Conservation (phyloP, 2,797 vertebrate species). For the Xyrichtys novacula region DNA sequence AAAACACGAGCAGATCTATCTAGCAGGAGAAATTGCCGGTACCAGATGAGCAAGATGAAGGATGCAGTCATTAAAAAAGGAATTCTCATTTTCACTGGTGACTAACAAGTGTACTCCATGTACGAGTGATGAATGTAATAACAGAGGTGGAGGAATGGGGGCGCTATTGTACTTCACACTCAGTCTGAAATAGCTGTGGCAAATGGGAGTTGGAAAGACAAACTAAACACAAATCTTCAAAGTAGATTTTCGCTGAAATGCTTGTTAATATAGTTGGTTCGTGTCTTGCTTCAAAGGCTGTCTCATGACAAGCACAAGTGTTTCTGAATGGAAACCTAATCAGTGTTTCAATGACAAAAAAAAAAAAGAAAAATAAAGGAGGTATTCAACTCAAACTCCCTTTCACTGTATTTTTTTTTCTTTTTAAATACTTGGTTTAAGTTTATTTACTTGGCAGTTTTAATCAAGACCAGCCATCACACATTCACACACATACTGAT, state of each 20-base stretch:
- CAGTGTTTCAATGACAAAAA: neutral
- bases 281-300: neutral
- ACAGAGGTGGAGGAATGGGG: slow-evolving; percentile 48
- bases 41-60: neutral
- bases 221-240: slow-evolving; percentile 19
- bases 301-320: slow-evolving; percentile 6
- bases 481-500: neutral
- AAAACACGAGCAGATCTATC: too few relatives aligned
- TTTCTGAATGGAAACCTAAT: neutral
- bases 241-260: slow-evolving; percentile 27
- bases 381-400: slow-evolving; percentile 2
- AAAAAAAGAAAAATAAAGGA: neutral
- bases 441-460: too few relatives aligned
- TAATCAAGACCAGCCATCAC: too few relatives aligned
- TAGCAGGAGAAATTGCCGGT: neutral
- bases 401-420: neutral
- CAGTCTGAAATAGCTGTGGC: neutral
- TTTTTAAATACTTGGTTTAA: neutral
- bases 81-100: slow-evolving; percentile 28
- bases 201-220: slow-evolving; percentile 11
- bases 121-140: slow-evolving; percentile 19
- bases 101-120: slow-evolving; percentile 42
- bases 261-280: slow-evolving; percentile 3
- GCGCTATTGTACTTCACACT: slow-evolving; percentile 59
- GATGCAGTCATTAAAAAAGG: slow-evolving; percentile 20